phyloP scores from a whole-genome alignment of 2,888 invertebrate species.

The Melinaea marsaeus region DNA sequence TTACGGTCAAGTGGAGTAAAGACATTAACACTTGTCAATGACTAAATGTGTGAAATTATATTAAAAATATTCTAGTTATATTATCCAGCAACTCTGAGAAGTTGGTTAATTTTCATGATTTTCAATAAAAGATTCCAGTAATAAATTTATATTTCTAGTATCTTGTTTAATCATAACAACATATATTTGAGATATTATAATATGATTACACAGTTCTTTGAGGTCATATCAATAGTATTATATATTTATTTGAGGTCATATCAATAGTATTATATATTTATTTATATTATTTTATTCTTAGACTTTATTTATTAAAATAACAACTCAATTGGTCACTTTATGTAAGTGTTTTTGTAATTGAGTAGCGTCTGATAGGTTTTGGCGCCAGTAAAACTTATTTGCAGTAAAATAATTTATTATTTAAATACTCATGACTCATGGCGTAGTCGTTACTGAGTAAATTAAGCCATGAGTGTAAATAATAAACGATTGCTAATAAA shows the following conservation, averaged over 20 bases:
- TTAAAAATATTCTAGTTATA: constrained; percentile 27
- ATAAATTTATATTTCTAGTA: neutral
- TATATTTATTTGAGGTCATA: no score
- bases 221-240: no score
- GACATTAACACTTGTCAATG: constrained; percentile 54
- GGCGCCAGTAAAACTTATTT: constrained; percentile 10
- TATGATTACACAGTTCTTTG: no score
- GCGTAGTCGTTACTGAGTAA: neutral
- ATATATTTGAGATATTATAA: no score
- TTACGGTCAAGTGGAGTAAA: constrained; percentile 65
- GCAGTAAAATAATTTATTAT: neutral
- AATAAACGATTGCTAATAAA: no score
- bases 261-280: no score
- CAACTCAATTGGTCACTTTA: neutral
- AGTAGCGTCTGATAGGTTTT: constrained; percentile 19
- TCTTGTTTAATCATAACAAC: no score
- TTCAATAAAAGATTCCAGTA: no score
- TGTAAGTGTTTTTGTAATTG: neutral
- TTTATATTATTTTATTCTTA: neutral
- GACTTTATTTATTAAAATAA: neutral
- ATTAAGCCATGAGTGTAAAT: no score
- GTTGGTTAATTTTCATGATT: no score
- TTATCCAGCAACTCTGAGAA: neutral
- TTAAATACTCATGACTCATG: neutral
- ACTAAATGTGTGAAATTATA: constrained; percentile 41